phyloP scores from a whole-genome alignment of 2,113 vertebrate species.

The Rhinoptilus africanus region DNA sequence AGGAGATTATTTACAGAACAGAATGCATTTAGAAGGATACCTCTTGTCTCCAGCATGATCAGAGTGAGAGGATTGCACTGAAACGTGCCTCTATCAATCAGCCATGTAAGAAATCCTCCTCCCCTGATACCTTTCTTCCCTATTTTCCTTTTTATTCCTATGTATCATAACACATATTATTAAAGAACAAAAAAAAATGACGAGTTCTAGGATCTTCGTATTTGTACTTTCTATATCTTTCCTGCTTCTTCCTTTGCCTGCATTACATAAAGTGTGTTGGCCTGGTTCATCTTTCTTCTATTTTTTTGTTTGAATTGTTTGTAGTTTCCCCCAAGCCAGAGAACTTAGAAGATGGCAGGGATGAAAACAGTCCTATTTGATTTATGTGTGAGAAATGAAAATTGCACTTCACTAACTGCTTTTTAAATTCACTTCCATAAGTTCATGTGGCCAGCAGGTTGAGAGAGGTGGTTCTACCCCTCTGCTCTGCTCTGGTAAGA shows the following conservation, averaged over 20 bases:
- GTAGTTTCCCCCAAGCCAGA: neutral
- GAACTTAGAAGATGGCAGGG: neutral
- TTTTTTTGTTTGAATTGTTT: neutral
- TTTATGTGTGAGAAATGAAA: neutral
- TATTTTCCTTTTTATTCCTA: neutral
- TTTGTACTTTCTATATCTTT: neutral
- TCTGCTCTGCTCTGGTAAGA: neutral
- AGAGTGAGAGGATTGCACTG: neutral
- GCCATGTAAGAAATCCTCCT: neutral
- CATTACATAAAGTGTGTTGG: neutral
- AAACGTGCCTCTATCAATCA: neutral
- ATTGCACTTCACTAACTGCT: neutral
- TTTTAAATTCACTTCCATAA: neutral
- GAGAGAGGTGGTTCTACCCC: neutral
- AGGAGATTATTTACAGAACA: neutral
- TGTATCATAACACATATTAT: neutral
- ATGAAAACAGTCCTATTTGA: neutral
- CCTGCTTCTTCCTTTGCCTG: neutral
- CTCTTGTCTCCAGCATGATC: neutral
- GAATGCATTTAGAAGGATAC: neutral
- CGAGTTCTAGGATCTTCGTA: neutral
- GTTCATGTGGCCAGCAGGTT: neutral
- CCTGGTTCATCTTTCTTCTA: neutral
- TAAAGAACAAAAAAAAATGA: neutral
- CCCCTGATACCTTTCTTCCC: neutral